Base-by-base conservation (phyloP, 2,888 invertebrate genomes). In the Drosophila longiperda region DNA sequence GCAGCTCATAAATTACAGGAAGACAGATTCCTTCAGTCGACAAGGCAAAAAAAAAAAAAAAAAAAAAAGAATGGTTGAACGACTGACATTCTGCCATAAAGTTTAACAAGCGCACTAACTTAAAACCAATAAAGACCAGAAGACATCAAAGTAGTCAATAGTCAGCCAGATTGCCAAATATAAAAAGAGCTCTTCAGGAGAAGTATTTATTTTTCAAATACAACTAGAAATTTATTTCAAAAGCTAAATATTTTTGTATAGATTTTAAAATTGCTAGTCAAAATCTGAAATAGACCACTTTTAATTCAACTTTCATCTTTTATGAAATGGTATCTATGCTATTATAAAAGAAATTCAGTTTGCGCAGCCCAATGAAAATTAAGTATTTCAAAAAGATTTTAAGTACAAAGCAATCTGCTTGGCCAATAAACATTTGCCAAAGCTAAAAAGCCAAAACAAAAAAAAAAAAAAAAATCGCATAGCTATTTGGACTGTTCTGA, bases 1-100 rank as follows among this genome's bases (percentile, higher is more conserved):
- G 66, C 68, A 78, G 83, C 77, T 77, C 85, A 85, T 87, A 85
- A 85, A 85, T 85, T 82, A 85, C 87, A 87, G 74, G 75, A 80
- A 83, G 72, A 74, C 66, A 72, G 68, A 70, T 72, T 83, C 76
- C 55, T 55, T 36, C 48, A 60, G 57, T 54, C 36, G 26, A 33
- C 65, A 48, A 62, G 52, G 55, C 72, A 75, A 75, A 76, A 74
- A 79, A 82, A 81, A 29, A 26, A 26, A 26, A 26, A 26, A 1
- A 26, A 26, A 73, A 68, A 68, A 53, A 60, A 15, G 12, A 40
- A 33, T 65, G 68, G 54, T 48, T 23, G 45, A 23, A 33, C 58
- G 52, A 53, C 62, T 65, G 68, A 57, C 63, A 68, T 60, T 68
- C 58, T 66, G 26, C 11, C 65, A 82, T 73, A 72, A 83, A 78